Base-by-base conservation (phyloP, 2,797 vertebrate species). In the Sebastes minor region DNA sequence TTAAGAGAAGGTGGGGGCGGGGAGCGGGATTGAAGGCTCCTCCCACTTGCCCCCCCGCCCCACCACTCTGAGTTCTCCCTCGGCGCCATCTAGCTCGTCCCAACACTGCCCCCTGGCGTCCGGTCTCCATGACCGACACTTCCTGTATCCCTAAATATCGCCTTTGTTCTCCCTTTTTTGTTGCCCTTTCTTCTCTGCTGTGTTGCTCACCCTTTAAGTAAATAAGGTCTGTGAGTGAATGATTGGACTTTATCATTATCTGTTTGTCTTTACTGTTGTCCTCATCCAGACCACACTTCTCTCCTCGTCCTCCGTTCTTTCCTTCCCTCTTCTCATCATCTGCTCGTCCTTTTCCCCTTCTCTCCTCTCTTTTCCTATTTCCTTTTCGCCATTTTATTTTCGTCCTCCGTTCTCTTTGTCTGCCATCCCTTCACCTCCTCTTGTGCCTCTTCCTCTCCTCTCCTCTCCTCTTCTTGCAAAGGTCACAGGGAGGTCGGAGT, bases 31-130 rank as follows among this genome's bases (percentile, higher is more conserved):
- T 23, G 0, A 13, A 46, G 56, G 16, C 71, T 72, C 81, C 85
- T 28, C 76, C 82, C 70, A 49, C 70, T 56, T 1, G 1, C 94
- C 28, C 14, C 14, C 42, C 2, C n/a, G 0, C 94, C 28, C 14
- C 32, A 32, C 6, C 60, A 28, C 33, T 71, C 27, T n/a, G 3
- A 8, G 2, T 1, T 22, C 13, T 60, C 73, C 52, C 52, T n/a
- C 8, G 1, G 18, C 12, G 12, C 27, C 35, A 42, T 84, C 75
- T 63, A 85, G 53, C 84, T 84, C 55, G 74, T 90, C 91, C 33
- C 86, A 92, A 93, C 73, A 94, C 84, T 93, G 92, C 92, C 93
- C 88, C 92, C 93, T 92, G 83, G 85, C 87, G 93, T 76, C 71
- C 3, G n/a, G 3, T 69, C 16, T 9, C 0, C 3, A 12, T 8